phyloP scores from a whole-genome alignment of 2,888 invertebrate genomes.

The Spialia ferax region DNA sequence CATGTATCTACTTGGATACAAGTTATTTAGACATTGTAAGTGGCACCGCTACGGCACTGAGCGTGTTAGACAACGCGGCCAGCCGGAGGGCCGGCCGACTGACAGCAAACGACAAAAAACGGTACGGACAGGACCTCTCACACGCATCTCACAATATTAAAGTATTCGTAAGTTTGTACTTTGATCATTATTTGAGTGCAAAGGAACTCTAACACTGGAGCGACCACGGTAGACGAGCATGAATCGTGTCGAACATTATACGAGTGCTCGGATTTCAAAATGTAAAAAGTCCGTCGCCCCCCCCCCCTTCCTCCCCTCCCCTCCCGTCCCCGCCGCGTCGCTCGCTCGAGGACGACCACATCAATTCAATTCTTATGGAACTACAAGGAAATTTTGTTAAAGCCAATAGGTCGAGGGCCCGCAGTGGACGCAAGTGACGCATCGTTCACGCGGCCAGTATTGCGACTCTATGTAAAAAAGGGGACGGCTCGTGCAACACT shows the following conservation, averaged over 20 bases:
- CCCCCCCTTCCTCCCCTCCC: background rate
- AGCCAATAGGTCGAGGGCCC: conserved; percentile 13
- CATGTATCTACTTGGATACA: no score
- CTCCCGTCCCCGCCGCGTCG: background rate
- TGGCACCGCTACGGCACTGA: background rate
- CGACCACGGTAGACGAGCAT: conserved; percentile 39
- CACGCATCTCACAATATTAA: conserved; percentile 46
- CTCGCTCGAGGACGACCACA: background rate
- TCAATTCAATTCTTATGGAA: no score
- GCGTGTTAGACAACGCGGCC: background rate
- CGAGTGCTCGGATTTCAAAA: conserved; percentile 6
- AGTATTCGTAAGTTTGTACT: conserved; percentile 62
- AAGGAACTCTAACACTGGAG: conserved; percentile 54
- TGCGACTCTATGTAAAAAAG: conserved; percentile 32
- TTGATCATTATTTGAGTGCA: conserved; percentile 61
- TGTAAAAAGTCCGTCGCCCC: background rate
- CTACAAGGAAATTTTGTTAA: conserved; percentile 22
- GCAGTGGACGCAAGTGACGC: background rate
- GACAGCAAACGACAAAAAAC: conserved; percentile 35
- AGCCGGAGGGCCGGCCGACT: background rate
- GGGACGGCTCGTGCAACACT: conserved; percentile 36
- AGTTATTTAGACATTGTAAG: background rate
- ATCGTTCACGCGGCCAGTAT: conserved; percentile 33
- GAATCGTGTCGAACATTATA: background rate
- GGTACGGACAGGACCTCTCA: conserved; percentile 29